phyloP scores from a whole-genome alignment of 2,888 invertebrate genomes.

The Ischnura elegans region DNA sequence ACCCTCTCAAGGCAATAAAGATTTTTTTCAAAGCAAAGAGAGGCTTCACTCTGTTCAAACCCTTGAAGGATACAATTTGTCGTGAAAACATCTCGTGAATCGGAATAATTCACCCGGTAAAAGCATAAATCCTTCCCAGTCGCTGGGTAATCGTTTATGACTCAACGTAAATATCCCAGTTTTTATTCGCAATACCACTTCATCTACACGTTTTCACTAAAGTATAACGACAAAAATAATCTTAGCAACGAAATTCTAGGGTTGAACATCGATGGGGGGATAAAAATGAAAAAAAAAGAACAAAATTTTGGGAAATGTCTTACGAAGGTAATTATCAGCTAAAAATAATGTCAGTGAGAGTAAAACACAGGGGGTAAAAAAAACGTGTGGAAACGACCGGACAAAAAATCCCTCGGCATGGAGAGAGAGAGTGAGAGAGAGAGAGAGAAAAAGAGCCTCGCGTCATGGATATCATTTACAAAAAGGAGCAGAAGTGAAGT shows the following conservation, averaged over 20 bases:
- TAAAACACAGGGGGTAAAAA: background rate
- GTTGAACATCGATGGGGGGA: background rate
- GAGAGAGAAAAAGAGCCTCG: background rate
- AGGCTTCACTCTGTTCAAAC: background rate
- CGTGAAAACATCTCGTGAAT: background rate
- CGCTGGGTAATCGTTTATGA: background rate
- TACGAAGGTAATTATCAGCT: background rate
- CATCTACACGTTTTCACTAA: background rate
- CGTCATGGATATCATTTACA: constrained; percentile 60
- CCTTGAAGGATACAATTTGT: background rate
- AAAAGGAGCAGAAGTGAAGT: constrained; percentile 57
- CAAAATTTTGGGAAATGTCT: background rate
- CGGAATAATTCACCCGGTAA: background rate
- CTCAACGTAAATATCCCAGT: background rate
- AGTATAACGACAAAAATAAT: background rate
- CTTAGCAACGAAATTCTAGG: background rate
- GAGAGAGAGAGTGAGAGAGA: too few species aligned
- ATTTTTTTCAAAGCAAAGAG: background rate
- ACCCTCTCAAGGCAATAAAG: background rate
- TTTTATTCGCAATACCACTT: background rate
- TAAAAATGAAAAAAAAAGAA: background rate
- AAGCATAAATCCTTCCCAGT: background rate
- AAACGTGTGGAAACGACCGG: background rate
- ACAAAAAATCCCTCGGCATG: background rate
- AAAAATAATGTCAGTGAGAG: background rate